Conservation (phyloP, 2,113 vertebrate genomes). For the Lepus timidus region DNA sequence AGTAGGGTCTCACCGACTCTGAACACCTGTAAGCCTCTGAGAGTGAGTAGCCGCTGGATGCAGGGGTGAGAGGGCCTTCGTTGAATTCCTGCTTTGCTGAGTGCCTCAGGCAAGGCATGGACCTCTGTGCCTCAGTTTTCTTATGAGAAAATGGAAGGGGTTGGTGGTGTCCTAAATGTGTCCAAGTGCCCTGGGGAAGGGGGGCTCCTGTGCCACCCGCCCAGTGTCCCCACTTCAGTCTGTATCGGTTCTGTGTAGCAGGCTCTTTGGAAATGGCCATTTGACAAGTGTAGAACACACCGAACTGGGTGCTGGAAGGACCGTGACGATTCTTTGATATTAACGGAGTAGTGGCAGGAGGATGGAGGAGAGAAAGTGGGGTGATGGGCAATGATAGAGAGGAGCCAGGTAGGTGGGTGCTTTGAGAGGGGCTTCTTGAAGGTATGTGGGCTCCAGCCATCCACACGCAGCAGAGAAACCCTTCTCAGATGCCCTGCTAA, state of each 20-base stretch:
- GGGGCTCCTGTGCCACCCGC: accelerated
- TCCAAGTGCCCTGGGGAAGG: not conserved
- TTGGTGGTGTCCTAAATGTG: not conserved
- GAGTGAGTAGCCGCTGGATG: accelerated
- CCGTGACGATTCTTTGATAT: not conserved
- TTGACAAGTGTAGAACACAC: not conserved
- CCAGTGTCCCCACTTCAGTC: not conserved
- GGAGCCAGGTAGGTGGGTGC: too few species aligned
- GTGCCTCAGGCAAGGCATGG: not conserved
- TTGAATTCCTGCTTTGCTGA: not conserved
- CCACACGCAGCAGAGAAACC: not conserved
- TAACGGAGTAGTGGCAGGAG: not conserved
- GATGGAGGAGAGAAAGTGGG: not conserved
- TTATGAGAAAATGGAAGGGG: not conserved
- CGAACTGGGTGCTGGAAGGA: not conserved
- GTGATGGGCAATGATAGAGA: not conserved
- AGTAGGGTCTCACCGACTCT: accelerated
- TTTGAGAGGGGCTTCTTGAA: not conserved
- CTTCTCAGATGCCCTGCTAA: not conserved
- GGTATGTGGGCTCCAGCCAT: accelerated
- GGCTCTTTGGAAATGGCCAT: not conserved
- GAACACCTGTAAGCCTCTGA: too few species aligned
- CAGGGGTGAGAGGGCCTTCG: accelerated
- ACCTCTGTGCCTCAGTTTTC: not conserved
- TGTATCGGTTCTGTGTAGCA: not conserved